A percentile compares a stretch with the other conserved stretches of the same genome.
These are phyloP conservation scores for Tenualosa thibaudeaui DNA, from an alignment of 2,797 vertebrate species.

Conservation along the genomic window DNA sequence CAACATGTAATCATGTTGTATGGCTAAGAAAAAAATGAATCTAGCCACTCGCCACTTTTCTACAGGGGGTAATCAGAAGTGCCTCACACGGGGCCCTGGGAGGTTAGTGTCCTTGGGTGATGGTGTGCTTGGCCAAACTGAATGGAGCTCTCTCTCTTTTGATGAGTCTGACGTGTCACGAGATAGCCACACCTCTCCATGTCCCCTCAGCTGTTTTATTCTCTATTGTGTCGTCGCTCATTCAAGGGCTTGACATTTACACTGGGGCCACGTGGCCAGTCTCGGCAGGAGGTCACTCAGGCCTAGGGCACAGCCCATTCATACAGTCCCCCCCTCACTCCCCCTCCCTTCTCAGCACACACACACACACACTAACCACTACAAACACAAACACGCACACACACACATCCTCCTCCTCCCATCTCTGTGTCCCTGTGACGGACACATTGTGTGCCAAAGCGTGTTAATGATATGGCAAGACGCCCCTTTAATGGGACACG, in stretches of 20 bases:
- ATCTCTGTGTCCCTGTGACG: slow-evolving; percentile 27
- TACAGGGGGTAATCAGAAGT: not conserved
- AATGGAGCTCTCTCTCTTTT: not conserved
- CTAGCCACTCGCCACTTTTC: not conserved
- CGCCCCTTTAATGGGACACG: slow-evolving; percentile 21
- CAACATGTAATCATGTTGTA: not conserved
- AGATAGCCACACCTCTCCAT: slow-evolving; percentile 17
- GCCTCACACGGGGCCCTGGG: not conserved
- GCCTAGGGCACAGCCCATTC: slow-evolving; percentile 25
- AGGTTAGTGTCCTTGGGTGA: not conserved
- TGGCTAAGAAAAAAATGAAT: not conserved
- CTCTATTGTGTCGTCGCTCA: slow-evolving; percentile 34
- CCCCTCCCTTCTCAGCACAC: not conserved
- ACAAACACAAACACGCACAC: not conserved
- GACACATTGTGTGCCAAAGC: slow-evolving; percentile 34
- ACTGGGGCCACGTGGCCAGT: slow-evolving; percentile 35
- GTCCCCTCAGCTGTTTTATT: not conserved
- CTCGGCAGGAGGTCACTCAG: slow-evolving; percentile 34
- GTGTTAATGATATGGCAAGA: slow-evolving; percentile 30
- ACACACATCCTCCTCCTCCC: slow-evolving; percentile 8
- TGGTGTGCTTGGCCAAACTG: not conserved
- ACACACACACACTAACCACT: not conserved
- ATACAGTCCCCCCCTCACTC: not conserved
- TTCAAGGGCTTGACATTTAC: slow-evolving; percentile 39
- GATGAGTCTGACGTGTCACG: not conserved